Percentiles rank a stretch among this genome's conserved stretches.
Conservation (phyloP, 2,888 invertebrate genomes). For the Xestia xanthographa region DNA sequence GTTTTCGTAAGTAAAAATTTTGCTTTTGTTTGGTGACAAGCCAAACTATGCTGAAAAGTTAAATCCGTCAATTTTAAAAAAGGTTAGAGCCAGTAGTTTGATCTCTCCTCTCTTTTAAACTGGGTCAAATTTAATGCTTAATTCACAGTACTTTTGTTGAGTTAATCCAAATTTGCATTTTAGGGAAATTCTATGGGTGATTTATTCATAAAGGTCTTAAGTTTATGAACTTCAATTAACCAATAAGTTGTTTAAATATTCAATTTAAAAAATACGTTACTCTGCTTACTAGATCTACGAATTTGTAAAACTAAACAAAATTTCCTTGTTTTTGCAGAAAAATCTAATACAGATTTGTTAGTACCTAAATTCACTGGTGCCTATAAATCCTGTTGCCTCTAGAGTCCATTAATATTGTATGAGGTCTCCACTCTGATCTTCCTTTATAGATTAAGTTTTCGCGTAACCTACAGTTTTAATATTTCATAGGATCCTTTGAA, state of each 20-base stretch:
- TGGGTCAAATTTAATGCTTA: not conserved
- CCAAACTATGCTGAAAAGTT: not conserved
- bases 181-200: not conserved
- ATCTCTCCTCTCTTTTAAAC: not conserved
- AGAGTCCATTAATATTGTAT: conserved; percentile 57
- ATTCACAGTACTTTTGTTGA: not conserved
- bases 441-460: conserved; percentile 54
- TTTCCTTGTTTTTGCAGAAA: not conserved
- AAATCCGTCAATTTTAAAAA: not conserved
- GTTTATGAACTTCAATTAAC: not conserved
- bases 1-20: conserved; percentile 59
- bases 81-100: not conserved
- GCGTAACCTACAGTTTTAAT: conserved; percentile 52
- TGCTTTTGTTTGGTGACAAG: not conserved
- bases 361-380: conserved; percentile 27
- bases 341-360: conserved; percentile 12
- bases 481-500: conserved; percentile 56
- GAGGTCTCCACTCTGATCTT: conserved; percentile 44
- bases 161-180: not conserved
- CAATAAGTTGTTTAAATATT: not conserved
- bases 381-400: conserved; percentile 36
- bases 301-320: not conserved
- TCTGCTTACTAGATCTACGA: not conserved
- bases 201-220: not conserved
- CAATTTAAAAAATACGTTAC: not conserved